A percentile compares a stretch with the other conserved stretches of the same genome.
Conservation (phyloP, 1,140 invertebrate genomes). For the Bacillus rossius region DNA sequence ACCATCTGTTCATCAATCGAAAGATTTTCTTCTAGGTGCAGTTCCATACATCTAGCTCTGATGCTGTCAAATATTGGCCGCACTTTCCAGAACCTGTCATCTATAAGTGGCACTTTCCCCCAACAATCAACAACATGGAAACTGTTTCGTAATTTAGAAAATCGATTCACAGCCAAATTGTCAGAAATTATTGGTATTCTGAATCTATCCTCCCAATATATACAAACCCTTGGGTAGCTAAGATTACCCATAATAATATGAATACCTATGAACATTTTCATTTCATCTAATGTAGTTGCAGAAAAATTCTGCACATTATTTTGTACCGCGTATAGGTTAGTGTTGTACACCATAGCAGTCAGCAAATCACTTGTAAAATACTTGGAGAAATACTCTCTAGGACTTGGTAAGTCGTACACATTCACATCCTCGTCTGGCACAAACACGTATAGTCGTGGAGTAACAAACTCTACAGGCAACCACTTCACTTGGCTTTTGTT, state of each 20-base stretch:
- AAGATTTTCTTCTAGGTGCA: slow-evolving; percentile 19
- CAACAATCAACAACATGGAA: slow-evolving; percentile 17
- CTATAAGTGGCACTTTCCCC: not conserved
- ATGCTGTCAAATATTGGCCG: slow-evolving; percentile 14
- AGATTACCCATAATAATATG: slow-evolving; percentile 20
- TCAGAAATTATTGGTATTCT: not conserved
- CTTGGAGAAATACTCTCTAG: too few species aligned
- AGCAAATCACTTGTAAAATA: not conserved
- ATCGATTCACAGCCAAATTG: slow-evolving; percentile 9
- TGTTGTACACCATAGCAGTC: not conserved
- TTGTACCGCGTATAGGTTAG: not conserved
- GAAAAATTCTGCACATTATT: not conserved
- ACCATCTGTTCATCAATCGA: slow-evolving; percentile 15
- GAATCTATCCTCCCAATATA: slow-evolving; percentile 14
- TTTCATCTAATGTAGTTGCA: slow-evolving; percentile 1
- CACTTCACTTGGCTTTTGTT: not conserved
- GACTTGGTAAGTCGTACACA: too few species aligned
- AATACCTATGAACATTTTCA: slow-evolving; percentile 20
- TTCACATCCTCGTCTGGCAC: not conserved
- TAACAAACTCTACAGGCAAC: not conserved
- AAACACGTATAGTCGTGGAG: not conserved
- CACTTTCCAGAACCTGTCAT: slow-evolving; percentile 21
- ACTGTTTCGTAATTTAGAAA: slow-evolving; percentile 16
- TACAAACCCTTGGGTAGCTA: slow-evolving; percentile 12
- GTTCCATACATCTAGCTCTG: not conserved